Conservation (phyloP, 2,113 vertebrate genomes). For the Glaucomys volans region DNA sequence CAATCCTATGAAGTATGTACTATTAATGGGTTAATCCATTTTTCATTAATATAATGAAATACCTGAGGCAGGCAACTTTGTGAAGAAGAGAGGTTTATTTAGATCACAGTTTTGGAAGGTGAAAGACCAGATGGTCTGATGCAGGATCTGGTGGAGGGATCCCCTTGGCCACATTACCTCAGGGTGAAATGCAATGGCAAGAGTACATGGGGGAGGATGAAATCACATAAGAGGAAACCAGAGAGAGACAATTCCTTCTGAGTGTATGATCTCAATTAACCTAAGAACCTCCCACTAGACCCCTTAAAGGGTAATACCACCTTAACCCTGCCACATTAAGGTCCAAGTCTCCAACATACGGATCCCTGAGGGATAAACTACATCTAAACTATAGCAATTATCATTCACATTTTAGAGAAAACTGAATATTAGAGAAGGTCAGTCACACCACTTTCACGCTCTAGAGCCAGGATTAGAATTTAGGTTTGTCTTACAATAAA, state of each 20-base stretch:
- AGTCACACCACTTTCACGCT: constrained; percentile 32
- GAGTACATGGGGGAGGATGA: not conserved
- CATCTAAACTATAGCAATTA: not conserved
- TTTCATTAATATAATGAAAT: not conserved
- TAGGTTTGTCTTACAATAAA: constrained; percentile 45
- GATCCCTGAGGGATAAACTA: not conserved
- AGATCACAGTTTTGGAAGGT: not conserved
- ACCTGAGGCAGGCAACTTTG: not conserved
- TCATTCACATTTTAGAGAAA: constrained; percentile 19
- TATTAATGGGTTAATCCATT: not conserved
- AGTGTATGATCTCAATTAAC: not conserved
- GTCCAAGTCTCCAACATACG: not conserved
- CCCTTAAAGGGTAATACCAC: not conserved
- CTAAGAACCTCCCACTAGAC: not conserved
- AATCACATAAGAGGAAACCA: not conserved
- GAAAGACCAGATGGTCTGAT: not conserved
- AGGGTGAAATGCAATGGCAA: not conserved
- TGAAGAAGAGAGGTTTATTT: not conserved
- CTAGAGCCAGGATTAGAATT: constrained; percentile 7
- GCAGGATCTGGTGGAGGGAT: not conserved
- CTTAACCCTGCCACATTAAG: not conserved
- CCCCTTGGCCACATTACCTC: not conserved
- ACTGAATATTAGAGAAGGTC: not conserved
- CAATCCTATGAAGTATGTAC: not conserved
- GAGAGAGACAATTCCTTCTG: not conserved